These are phyloP conservation scores for Brevimyrus niger DNA, from an alignment of 2,113 vertebrate genomes.

Conservation along the genomic window DNA sequence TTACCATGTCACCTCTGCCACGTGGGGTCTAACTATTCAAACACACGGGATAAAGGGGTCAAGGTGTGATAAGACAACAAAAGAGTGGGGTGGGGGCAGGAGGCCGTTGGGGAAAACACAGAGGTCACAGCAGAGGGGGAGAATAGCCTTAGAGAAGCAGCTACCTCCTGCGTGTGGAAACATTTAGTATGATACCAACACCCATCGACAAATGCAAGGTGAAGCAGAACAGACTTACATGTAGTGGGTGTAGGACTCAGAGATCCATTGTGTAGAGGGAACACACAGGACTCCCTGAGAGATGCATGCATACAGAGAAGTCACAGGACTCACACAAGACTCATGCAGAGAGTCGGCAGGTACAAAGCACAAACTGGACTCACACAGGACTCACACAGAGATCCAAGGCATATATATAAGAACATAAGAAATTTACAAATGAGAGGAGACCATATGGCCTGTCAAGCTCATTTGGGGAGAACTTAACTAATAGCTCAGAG, in stretches of 20 bases:
- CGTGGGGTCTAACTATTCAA: neutral
- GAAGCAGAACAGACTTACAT: neutral
- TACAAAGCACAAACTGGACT: neutral
- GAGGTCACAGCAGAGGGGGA: neutral
- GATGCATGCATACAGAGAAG: neutral
- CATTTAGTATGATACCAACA: slow-evolving; percentile 1
- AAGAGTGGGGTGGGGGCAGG: neutral
- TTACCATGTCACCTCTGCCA: neutral
- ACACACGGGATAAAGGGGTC: neutral
- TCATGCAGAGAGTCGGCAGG: neutral
- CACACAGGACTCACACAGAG: neutral
- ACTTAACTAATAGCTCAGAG: too few species aligned
- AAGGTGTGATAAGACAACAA: neutral
- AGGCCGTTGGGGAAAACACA: neutral
- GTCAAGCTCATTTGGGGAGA: too few species aligned
- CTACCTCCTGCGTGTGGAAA: neutral
- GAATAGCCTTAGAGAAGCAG: neutral
- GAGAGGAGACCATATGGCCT: too few species aligned
- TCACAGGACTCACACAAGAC: neutral
- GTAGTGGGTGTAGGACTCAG: neutral
- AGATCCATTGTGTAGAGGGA: neutral
- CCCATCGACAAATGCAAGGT: neutral
- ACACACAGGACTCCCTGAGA: neutral
- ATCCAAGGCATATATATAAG: neutral
- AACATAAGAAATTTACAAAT: too few species aligned